Base-by-base conservation (phyloP, 2,797 vertebrate genomes). In the Crocidura indochinensis region DNA sequence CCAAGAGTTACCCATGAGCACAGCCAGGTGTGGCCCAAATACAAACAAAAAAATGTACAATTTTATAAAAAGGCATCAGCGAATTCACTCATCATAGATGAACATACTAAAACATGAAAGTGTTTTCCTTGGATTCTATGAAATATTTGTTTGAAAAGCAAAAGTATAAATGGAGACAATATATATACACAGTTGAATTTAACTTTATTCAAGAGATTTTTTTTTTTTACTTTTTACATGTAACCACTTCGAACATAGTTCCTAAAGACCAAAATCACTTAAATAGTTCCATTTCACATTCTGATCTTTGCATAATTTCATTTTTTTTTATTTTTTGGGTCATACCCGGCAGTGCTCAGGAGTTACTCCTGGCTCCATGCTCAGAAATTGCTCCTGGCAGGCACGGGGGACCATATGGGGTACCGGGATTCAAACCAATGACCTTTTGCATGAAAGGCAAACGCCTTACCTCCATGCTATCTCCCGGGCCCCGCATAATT, bases 101-200 rank as follows among this genome's bases (percentile, higher is more conserved):
- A 38, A 80, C 56, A 91, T 82, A 80, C 83, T 92, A 92, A 91
- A 73, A 76, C 84, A 12, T 44, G 38, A 29, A 96, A 94, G n/a
- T 76, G 49, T 64, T 72, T 93, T 68, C 62, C 73, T 96, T 95
- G 46, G 76, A 95, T 96, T 96, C 88, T 95, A 49, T 74, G 95
- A 92, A 74, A 90, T 95, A 93, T 10, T 90, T 94, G 56, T 64
- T 62, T 90, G 27, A 4, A 62, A 17, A 88, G 87, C 22, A 86
- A 76, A 96, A 2, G 4, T 64, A 1, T 76, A 74, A 87, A 15
- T 88, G 9, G 67, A 84, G 31, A 77, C 11, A 62, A 12, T 10
- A 8, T 44, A n/a, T 5, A 68, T 24, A n/a, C 17, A 72, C 3
- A 64, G 9, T 74, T 82, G 17, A 92, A 93, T 79, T 90, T n/a